phyloP scores from a whole-genome alignment of 1,140 invertebrate genomes.

The Mactra quadrangularis region DNA sequence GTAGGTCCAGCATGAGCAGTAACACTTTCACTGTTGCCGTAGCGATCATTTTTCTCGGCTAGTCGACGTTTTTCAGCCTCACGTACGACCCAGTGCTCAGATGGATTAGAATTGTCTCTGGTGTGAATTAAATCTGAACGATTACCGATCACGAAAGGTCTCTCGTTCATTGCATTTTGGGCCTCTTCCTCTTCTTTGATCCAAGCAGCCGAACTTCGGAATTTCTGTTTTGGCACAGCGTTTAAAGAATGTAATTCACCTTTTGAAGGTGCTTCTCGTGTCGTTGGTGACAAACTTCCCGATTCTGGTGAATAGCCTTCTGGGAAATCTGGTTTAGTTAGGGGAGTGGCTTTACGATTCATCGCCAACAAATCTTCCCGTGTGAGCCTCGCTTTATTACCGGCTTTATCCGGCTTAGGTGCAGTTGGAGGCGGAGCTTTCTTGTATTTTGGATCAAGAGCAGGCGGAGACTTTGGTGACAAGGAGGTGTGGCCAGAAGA shows the following conservation, averaged over 20 bases:
- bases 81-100: constrained; percentile 85
- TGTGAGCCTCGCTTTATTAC: constrained; percentile 58
- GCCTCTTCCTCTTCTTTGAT: constrained; percentile 58
- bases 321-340: constrained; percentile 56
- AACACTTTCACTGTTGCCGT: constrained; percentile 32
- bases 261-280: constrained; percentile 67
- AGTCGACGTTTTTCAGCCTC: constrained; percentile 93
- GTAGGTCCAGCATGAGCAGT: constrained; percentile 71
- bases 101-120: constrained; percentile 72
- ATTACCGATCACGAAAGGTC: constrained; percentile 53
- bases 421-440: constrained; percentile 48
- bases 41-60: constrained; percentile 62
- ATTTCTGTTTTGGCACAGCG: constrained; percentile 75
- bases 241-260: constrained; percentile 75
- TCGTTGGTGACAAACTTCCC: constrained; percentile 34
- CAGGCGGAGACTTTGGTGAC: constrained; percentile 37
- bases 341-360: constrained; percentile 77
- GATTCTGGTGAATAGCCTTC: constrained; percentile 3
- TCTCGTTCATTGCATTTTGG: constrained; percentile 21
- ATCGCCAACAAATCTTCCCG: constrained; percentile 79
- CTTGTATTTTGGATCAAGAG: constrained; percentile 33
- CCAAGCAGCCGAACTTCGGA: constrained; percentile 68
- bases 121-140: constrained; percentile 56
- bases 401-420: constrained; percentile 45
- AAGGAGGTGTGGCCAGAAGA: constrained; percentile 4